phyloP scores from a whole-genome alignment of 2,888 invertebrate genomes.

The Amphimallon solstitiale region DNA sequence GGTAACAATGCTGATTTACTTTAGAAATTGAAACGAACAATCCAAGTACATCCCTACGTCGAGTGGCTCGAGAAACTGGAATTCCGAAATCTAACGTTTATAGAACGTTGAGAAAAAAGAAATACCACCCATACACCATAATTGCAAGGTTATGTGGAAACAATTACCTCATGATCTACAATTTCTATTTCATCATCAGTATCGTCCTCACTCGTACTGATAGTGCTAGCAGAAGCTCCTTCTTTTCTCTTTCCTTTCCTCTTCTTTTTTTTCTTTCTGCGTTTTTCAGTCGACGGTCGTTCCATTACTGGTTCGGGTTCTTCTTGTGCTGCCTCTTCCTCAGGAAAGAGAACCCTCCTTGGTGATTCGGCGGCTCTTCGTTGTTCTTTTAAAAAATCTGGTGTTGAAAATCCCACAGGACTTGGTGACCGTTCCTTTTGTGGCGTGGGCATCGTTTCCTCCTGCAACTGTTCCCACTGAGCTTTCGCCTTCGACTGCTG shows the following conservation, averaged over 20 bases:
- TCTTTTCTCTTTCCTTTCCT: background rate
- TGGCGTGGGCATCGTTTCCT: background rate
- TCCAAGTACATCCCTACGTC: background rate
- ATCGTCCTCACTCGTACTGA: background rate
- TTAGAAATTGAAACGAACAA: too few relatives aligned
- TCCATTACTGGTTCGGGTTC: background rate
- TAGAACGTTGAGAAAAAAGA: too few relatives aligned
- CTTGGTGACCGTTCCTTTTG: background rate
- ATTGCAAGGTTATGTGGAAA: too few relatives aligned
- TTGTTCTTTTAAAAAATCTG: conserved; percentile 31
- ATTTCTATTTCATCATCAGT: background rate
- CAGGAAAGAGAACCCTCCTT: background rate
- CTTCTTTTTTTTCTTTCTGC: conserved; percentile 1
- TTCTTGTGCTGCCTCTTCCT: background rate
- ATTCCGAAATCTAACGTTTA: too few relatives aligned
- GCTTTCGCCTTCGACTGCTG: conserved; percentile 1
- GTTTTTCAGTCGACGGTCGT: background rate
- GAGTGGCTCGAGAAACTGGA: too few relatives aligned
- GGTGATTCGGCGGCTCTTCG: background rate
- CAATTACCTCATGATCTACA: conserved; percentile 4
- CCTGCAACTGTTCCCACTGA: conserved; percentile 13
- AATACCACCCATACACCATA: too few relatives aligned
- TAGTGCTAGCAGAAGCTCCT: background rate
- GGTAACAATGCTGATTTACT: too few relatives aligned
- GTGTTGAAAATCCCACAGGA: conserved; percentile 20